These are phyloP conservation scores for Odontomyia ornata DNA, from an alignment of 2,888 invertebrate genomes.

Conservation along the genomic window DNA sequence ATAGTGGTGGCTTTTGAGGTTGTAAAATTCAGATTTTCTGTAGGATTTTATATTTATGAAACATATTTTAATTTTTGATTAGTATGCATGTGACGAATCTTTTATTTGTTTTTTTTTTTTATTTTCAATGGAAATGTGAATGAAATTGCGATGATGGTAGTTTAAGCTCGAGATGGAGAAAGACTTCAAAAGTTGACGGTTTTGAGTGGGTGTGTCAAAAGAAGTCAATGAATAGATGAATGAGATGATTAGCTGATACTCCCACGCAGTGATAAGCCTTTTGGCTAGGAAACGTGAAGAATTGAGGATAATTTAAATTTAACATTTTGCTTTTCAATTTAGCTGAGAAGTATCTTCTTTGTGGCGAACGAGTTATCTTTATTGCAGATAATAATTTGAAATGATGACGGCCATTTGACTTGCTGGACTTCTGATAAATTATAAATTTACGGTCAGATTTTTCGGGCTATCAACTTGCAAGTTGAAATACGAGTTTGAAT, in stretches of 20 bases:
- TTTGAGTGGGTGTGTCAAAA: background rate
- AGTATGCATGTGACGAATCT: background rate
- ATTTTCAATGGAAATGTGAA: conserved; percentile 2
- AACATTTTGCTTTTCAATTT: no score
- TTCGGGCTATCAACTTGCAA: no score
- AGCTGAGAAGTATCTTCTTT: no score
- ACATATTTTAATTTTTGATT: conserved; percentile 20
- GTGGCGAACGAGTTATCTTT: no score
- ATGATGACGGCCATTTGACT: no score
- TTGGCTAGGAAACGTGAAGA: background rate
- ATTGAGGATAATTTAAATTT: no score
- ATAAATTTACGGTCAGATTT: no score
- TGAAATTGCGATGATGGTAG: background rate
- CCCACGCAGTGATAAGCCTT: background rate
- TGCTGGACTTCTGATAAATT: no score
- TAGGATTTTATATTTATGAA: conserved; percentile 5
- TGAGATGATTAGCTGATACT: background rate
- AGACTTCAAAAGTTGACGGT: background rate
- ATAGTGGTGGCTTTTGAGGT: conserved; percentile 1
- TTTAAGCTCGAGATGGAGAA: background rate
- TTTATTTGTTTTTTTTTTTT: no score
- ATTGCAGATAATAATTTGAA: no score
- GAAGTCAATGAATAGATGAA: background rate
- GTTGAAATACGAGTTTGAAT: no score
- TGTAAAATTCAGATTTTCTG: background rate